phyloP scores from a whole-genome alignment of 2,797 vertebrate genomes.

The Kryptopterus vitreolus region DNA sequence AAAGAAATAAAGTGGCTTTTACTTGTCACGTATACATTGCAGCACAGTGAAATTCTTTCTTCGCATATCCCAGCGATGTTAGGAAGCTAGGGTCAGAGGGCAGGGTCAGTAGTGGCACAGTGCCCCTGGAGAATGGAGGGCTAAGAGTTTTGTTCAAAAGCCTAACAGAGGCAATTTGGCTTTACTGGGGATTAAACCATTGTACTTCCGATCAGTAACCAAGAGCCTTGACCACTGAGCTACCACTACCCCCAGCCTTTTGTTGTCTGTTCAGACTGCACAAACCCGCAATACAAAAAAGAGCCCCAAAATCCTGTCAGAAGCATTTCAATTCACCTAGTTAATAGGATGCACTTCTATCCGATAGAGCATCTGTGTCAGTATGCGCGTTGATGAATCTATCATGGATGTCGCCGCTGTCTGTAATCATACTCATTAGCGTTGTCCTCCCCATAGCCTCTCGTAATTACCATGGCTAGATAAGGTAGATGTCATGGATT shows the following conservation, averaged over 20 bases:
- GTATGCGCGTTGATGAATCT: conserved; percentile 28
- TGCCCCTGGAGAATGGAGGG: too few relatives aligned
- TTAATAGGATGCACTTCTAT: not conserved
- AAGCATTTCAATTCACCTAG: not conserved
- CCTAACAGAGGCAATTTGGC: too few relatives aligned
- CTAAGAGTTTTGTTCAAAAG: too few relatives aligned
- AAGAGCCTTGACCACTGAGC: too few relatives aligned
- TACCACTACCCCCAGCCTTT: not conserved
- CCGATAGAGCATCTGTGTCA: conserved; percentile 31
- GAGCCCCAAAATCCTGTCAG: not conserved
- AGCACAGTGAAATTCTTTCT: too few relatives aligned
- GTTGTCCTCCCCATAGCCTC: conserved; percentile 6
- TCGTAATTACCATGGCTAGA: conserved; percentile 26
- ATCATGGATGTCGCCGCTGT: conserved; percentile 32
- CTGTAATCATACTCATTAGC: conserved; percentile 39
- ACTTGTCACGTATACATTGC: too few relatives aligned
- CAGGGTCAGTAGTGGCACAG: too few relatives aligned
- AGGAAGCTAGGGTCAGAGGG: too few relatives aligned
- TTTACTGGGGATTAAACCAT: too few relatives aligned
- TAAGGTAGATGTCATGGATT: conserved; percentile 22
- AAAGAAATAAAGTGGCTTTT: too few relatives aligned
- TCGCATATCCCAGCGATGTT: too few relatives aligned
- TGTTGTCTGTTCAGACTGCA: not conserved
- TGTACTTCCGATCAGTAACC: too few relatives aligned
- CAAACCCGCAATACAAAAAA: not conserved